Conservation (phyloP, 2,113 vertebrate genomes). For the Calyptomena viridis region DNA sequence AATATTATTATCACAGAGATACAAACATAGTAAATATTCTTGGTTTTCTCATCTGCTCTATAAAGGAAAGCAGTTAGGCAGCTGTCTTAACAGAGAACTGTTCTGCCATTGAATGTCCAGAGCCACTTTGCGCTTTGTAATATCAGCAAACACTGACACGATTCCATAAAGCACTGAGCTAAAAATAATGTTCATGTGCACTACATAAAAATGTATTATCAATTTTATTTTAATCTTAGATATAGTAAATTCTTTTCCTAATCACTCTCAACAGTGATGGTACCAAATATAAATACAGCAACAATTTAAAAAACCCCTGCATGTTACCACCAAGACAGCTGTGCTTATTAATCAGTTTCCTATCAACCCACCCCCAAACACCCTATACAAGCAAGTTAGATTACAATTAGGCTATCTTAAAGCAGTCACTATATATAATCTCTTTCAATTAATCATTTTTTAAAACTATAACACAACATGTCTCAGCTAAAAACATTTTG, state of each 20-base stretch:
- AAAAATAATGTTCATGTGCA: not conserved
- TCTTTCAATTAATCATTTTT: slow-evolving; percentile 40
- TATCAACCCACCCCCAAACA: slow-evolving; percentile 9
- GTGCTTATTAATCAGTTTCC: slow-evolving; percentile 41
- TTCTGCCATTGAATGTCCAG: not conserved
- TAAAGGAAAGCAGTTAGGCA: not conserved
- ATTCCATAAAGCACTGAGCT: not conserved
- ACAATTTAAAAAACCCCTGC: not conserved
- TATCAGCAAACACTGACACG: not conserved
- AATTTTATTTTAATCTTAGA: slow-evolving; percentile 27
- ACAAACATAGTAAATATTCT: not conserved
- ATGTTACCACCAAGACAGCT: not conserved
- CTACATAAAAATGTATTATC: not conserved
- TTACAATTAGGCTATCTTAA: slow-evolving; percentile 47
- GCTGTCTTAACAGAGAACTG: not conserved
- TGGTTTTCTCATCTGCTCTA: not conserved
- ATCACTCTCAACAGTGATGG: slow-evolving; percentile 14
- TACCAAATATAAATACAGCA: slow-evolving; percentile 40
- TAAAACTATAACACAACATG: slow-evolving; percentile 9
- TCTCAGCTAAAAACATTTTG: slow-evolving; percentile 24
- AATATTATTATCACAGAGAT: not conserved
- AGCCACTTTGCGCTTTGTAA: not conserved
- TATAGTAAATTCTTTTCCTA: not conserved
- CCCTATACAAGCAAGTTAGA: slow-evolving; percentile 33
- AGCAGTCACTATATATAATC: slow-evolving; percentile 50